These are phyloP conservation scores for Scomber colias DNA, from an alignment of 2,113 vertebrate species.

Conservation along the genomic window DNA sequence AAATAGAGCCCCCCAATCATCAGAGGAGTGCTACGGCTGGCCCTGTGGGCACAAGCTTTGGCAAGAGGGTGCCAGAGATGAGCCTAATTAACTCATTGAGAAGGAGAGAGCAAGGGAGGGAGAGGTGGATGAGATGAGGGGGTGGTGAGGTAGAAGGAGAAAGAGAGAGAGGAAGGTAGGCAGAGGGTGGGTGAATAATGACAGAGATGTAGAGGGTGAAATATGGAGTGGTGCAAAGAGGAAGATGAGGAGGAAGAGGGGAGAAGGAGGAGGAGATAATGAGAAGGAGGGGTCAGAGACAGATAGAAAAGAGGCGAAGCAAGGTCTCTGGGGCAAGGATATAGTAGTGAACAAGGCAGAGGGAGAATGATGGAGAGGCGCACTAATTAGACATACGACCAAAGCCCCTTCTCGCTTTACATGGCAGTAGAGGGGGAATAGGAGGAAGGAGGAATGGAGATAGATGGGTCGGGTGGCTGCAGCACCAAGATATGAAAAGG, in stretches of 20 bases:
- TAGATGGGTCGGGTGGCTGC: slow-evolving; percentile 70
- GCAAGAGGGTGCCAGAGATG: slow-evolving; percentile 79
- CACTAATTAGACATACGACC: slow-evolving; percentile 79
- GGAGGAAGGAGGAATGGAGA: slow-evolving; percentile 64
- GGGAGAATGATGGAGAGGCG: slow-evolving; percentile 76
- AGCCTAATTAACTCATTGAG: slow-evolving; percentile 87
- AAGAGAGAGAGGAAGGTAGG: slow-evolving; percentile 25
- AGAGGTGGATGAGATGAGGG: slow-evolving; percentile 19
- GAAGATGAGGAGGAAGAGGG: slow-evolving; percentile 54
- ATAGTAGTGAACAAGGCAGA: slow-evolving; percentile 61
- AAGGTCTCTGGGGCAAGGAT: slow-evolving; percentile 74
- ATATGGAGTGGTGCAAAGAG: slow-evolving; percentile 65
- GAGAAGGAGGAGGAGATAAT: slow-evolving; percentile 65
- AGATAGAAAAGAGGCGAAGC: slow-evolving; percentile 50
- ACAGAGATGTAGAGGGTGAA: slow-evolving; percentile 58
- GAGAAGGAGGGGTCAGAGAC: slow-evolving; percentile 69
- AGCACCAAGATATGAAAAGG: slow-evolving; percentile 77
- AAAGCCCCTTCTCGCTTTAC: slow-evolving; percentile 62
- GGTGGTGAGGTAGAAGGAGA: slow-evolving; percentile 4
- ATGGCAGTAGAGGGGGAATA: slow-evolving; percentile 44
- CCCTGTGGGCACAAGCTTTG: slow-evolving; percentile 78
- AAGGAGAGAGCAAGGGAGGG: slow-evolving; percentile 46
- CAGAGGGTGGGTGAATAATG: slow-evolving; percentile 57
- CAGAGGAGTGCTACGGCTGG: slow-evolving; percentile 60
- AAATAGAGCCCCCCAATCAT: slow-evolving; percentile 79